Evolutionary conservation across 2,797 vertebrate species (phyloP).

Genomic region (Calcarius lapponicus): DNA sequence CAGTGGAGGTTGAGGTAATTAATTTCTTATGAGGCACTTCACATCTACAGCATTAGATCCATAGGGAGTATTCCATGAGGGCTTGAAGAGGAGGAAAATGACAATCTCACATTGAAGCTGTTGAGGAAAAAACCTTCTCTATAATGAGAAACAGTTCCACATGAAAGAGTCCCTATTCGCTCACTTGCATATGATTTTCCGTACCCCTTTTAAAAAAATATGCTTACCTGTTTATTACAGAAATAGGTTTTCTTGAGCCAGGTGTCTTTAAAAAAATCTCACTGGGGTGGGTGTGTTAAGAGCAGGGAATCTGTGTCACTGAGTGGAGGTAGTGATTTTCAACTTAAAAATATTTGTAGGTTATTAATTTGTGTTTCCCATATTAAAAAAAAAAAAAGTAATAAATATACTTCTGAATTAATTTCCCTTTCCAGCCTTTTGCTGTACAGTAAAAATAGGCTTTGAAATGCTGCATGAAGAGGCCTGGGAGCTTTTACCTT

Average conservation of each 20-base stretch:
- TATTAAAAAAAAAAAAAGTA: background rate
- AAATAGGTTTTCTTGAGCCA: background rate
- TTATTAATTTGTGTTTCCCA: background rate
- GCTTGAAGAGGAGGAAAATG: background rate
- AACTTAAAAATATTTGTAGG: background rate
- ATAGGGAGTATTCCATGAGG: background rate
- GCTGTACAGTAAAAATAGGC: background rate
- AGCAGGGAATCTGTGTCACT: background rate
- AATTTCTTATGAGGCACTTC: background rate
- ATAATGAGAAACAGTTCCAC: conserved; percentile 24
- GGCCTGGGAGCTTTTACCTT: background rate
- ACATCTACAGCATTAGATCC: background rate
- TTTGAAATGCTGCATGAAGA: background rate
- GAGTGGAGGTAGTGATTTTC: background rate
- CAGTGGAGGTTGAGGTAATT: background rate
- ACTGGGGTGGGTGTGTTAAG: background rate
- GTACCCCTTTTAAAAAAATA: background rate
- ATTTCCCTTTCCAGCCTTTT: background rate
- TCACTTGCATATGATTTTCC: background rate
- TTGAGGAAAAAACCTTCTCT: background rate
- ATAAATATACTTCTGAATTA: background rate
- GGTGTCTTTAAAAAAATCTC: background rate
- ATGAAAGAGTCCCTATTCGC: background rate
- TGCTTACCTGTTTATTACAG: background rate
- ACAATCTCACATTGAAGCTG: background rate